These are phyloP conservation scores for Euzophera pinguis DNA, from an alignment of 2,888 invertebrate genomes.

Conservation along the genomic window DNA sequence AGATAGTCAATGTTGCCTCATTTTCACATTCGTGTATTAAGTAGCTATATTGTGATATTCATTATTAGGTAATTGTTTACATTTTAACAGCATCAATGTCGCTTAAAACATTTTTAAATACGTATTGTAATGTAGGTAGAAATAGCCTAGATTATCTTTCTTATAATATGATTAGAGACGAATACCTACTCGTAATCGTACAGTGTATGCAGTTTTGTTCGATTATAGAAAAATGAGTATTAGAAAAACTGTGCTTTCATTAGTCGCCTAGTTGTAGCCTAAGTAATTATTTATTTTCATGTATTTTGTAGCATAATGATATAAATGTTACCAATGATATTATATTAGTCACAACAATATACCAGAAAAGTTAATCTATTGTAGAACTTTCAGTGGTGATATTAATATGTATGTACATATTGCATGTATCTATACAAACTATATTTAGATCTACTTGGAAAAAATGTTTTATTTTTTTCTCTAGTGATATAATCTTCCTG, in stretches of 20 bases:
- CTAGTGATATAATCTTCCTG: conserved; percentile 68
- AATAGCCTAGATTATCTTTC: not conserved
- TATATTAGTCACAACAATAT: not conserved
- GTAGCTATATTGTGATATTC: conserved; percentile 72
- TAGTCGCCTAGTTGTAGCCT: conserved; percentile 58
- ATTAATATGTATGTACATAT: conserved; percentile 33
- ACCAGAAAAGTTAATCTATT: conserved; percentile 13
- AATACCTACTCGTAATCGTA: no score
- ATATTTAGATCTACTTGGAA: conserved; percentile 50
- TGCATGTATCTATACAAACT: conserved; percentile 37
- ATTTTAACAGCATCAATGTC: conserved; percentile 41
- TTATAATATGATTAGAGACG: not conserved
- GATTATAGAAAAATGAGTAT: conserved; percentile 22
- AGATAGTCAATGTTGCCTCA: conserved; percentile 41
- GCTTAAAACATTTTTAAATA: conserved; percentile 26
- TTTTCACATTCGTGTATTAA: conserved; percentile 43
- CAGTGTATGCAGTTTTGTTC: not conserved
- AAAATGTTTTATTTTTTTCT: conserved; percentile 55
- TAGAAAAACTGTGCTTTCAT: conserved; percentile 43
- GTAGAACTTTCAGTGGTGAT: conserved; percentile 62
- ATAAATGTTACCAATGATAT: not conserved
- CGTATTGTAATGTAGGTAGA: not conserved
- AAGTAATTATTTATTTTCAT: conserved; percentile 29
- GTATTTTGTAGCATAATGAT: not conserved
- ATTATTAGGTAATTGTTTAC: conserved; percentile 47